Percentiles rank a stretch among this genome's conserved stretches.
These are phyloP conservation scores for Ornithoptera alexandrae DNA, from an alignment of 2,888 invertebrate genomes.

Conservation along the genomic window DNA sequence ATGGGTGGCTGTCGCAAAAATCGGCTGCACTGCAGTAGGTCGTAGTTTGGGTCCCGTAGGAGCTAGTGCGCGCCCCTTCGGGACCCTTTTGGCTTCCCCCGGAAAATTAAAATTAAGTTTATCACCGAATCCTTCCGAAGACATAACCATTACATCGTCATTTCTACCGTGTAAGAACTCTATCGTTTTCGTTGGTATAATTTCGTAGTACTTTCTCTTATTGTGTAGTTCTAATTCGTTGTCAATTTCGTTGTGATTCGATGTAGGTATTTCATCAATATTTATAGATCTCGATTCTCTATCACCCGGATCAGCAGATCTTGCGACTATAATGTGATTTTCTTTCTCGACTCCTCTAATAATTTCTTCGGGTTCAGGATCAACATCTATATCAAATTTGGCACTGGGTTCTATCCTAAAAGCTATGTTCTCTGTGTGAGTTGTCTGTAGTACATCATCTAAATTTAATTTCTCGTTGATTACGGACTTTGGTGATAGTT, in stretches of 20 bases:
- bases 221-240: slow-evolving; percentile 77
- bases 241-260: slow-evolving; percentile 80
- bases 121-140: slow-evolving; percentile 67
- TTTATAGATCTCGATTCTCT: slow-evolving; percentile 76
- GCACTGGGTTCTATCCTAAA: slow-evolving; percentile 69
- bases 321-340: slow-evolving; percentile 69
- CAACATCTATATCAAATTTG: slow-evolving; percentile 45
- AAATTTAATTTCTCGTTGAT: slow-evolving; percentile 44
- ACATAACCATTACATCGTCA: slow-evolving; percentile 60
- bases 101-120: slow-evolving; percentile 76
- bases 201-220: slow-evolving; percentile 73
- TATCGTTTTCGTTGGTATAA: slow-evolving; percentile 79
- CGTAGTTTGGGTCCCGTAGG: slow-evolving; percentile 84
- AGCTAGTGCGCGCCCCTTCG: slow-evolving; percentile 83
- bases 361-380: slow-evolving; percentile 37
- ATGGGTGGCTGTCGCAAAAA: slow-evolving; percentile 76
- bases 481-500: slow-evolving; percentile 84
- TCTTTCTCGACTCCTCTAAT: slow-evolving; percentile 47
- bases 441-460: slow-evolving; percentile 57
- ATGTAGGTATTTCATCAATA: slow-evolving; percentile 71
- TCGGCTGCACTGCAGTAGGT: slow-evolving; percentile 76
- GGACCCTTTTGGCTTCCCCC: slow-evolving; percentile 89
- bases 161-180: slow-evolving; percentile 55
- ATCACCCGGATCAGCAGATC: slow-evolving; percentile 77
- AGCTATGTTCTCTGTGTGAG: slow-evolving; percentile 54